Percentiles rank a stretch among this genome's conserved stretches.
These are phyloP conservation scores for Micronisus gabar DNA, from an alignment of 2,113 vertebrate species.

Conservation along the genomic window DNA sequence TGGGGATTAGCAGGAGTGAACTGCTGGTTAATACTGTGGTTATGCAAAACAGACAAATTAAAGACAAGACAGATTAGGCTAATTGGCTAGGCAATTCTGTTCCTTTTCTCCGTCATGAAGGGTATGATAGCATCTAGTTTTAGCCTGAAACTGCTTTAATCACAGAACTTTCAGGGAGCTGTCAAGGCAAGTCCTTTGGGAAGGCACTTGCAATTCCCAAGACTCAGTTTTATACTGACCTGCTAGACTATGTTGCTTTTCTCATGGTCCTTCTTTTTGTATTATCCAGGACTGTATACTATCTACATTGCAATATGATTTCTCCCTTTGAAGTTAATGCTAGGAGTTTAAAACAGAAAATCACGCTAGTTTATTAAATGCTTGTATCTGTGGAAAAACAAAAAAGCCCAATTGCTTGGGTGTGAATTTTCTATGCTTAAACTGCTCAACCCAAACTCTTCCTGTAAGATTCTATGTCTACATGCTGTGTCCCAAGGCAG, in stretches of 20 bases:
- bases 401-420: neutral
- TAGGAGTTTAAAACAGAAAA: neutral
- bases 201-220: neutral
- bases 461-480: neutral
- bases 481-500: neutral
- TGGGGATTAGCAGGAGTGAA: neutral
- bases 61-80: constrained; percentile 26
- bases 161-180: neutral
- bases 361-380: neutral
- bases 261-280: neutral
- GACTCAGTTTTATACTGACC: neutral
- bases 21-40: neutral
- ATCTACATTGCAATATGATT: neutral
- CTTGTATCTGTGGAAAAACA: neutral
- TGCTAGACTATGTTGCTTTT: neutral
- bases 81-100: constrained; percentile 13
- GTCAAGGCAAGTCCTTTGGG: neutral
- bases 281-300: neutral
- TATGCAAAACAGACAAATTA: constrained; percentile 32
- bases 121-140: neutral
- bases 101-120: neutral
- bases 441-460: neutral
- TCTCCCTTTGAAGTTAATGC: neutral
- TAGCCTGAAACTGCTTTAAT: neutral
- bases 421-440: neutral